Conservation (phyloP, 2,888 invertebrate species). For the Xestia xanthographa region DNA sequence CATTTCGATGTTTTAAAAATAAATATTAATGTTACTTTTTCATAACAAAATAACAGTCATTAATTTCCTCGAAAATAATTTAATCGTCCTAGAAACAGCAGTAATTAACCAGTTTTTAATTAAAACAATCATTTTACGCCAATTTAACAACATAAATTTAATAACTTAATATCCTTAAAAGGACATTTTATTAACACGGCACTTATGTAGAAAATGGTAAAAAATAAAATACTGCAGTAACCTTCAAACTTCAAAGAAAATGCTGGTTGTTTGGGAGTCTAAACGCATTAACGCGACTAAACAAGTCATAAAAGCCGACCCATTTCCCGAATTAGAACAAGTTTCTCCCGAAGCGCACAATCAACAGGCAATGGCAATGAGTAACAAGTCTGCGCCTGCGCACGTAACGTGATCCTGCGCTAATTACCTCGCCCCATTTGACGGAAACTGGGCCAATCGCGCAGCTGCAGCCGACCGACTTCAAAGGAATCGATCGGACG, state of each 20-base stretch:
- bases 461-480: slow-evolving; percentile 67
- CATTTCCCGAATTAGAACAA: slow-evolving; percentile 57
- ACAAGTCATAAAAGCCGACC: slow-evolving; percentile 54
- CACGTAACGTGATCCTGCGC: slow-evolving; percentile 73
- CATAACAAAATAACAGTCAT: slow-evolving; percentile 6
- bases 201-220: not conserved
- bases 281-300: slow-evolving; percentile 15
- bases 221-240: not conserved
- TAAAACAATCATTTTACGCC: slow-evolving; percentile 26
- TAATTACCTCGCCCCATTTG: slow-evolving; percentile 70
- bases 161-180: slow-evolving; percentile 50
- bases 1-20: not conserved
- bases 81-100: not conserved
- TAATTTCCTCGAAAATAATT: not conserved
- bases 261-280: not conserved
- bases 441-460: slow-evolving; percentile 67
- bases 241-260: not conserved
- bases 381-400: slow-evolving; percentile 63
- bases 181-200: not conserved
- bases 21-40: not conserved
- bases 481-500: slow-evolving; percentile 76
- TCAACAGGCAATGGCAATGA: slow-evolving; percentile 59
- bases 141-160: slow-evolving; percentile 36
- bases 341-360: slow-evolving; percentile 57
- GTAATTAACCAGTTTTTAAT: slow-evolving; percentile 39